Base-by-base conservation (phyloP, 53 echinoderm and acorn worm species). In the Arbacia lixula region DNA sequence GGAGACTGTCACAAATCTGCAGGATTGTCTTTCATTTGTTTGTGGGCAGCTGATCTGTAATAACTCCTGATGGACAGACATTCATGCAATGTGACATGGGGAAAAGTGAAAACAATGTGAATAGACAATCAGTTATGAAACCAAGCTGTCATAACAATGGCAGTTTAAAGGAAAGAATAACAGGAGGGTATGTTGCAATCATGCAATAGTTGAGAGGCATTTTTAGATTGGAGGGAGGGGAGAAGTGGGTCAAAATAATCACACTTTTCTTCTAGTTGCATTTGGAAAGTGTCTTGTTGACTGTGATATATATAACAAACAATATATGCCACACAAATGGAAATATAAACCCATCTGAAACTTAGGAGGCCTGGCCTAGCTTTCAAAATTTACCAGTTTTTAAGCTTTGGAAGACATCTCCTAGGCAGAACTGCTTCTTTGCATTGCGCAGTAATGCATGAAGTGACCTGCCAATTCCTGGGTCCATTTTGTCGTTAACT, bases 401-500 rank as follows among this genome's bases (percentile, higher is more conserved):
- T 62, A 62, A 31, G 63, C 63, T 62, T 62, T 62, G 63, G 29
- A 62, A 62, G 30, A 6, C 27, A 28, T 14, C 63, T 9, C 63
- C 25, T 28, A 31, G 63, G 63, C 63, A 62, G 30, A 26, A 62
- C 63, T 31, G 31, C 31, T 62, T 62, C 63, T 62, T 62, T 62
- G 63, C 25, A 62, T 26, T 31, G 25, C 63, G 30, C 63, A 62
- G 63, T 62, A 62, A 26, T 62, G 63, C 63, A 62, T 28, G 63
- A 62, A 28, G 27, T 62, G 63, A 35, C 12, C 36, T 33, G 84
- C 53, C 66, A 84, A 83, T 34, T 25, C 65, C 27, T 34, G 22
- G 31, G 83, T 84, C 53, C 53, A 67, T 67, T 31, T 84, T 30
- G 20, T 67, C 19, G 61, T 52, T 51, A 53, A 54, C 42, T 84